A percentile compares a stretch with the other conserved stretches of the same genome.
These are phyloP conservation scores for Reticulitermes speratus DNA, from an alignment of 1,140 invertebrate genomes.

Conservation along the genomic window DNA sequence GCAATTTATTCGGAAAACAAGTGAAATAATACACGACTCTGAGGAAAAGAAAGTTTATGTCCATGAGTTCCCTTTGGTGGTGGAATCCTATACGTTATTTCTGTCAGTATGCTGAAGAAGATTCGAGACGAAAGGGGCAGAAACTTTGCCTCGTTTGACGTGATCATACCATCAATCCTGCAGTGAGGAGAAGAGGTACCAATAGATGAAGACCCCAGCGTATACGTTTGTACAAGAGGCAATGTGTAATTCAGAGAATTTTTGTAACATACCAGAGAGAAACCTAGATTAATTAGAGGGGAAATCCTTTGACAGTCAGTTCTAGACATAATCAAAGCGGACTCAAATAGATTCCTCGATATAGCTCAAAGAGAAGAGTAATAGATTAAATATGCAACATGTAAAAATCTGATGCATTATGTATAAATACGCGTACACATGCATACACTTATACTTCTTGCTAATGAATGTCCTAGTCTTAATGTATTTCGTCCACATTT, in stretches of 20 bases:
- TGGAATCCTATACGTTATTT: not conserved
- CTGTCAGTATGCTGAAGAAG: not conserved
- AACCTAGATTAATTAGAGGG: constrained; percentile 12
- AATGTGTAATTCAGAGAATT: not conserved
- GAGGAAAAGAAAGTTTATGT: not conserved
- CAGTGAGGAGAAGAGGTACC: not conserved
- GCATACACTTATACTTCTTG: not conserved
- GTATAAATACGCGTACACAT: not conserved
- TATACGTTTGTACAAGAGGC: not conserved
- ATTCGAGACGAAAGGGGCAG: not conserved
- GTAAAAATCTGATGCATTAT: constrained; percentile 13
- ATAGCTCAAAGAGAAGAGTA: not conserved
- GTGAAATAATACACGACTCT: not conserved
- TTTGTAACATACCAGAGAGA: not conserved
- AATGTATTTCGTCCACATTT: not conserved
- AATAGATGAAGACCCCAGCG: not conserved
- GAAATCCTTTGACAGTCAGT: constrained; percentile 8
- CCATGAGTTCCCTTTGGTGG: not conserved
- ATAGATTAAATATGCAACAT: constrained; percentile 15
- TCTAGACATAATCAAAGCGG: constrained; percentile 4
- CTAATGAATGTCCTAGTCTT: not conserved
- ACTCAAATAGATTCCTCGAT: not conserved
- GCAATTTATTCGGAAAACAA: not conserved
- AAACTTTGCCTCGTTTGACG: not conserved
- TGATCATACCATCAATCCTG: not conserved